Base-by-base conservation (phyloP, 2,113 vertebrate genomes). In the Siphamia tubifer region DNA sequence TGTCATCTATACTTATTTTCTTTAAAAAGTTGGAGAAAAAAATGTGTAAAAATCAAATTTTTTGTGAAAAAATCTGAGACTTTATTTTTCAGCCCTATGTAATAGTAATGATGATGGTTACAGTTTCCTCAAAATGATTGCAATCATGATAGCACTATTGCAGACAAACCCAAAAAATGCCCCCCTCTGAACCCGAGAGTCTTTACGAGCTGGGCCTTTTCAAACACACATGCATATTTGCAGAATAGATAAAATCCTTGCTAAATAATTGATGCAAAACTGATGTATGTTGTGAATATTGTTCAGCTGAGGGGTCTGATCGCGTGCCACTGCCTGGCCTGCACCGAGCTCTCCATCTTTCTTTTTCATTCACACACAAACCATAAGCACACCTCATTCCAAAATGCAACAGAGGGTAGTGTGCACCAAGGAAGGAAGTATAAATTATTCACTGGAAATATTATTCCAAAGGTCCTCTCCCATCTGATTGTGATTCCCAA, bases 201-300 rank as follows among this genome's bases (percentile, higher is more conserved):
- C 27, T 3, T 47, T 62, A 74, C 57, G 64, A 34, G 64, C 58
- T 25, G 21, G 34, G 47, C 42, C 44, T 63, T 83, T 75, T 80
- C 71, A 78, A 81, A 84, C 60, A 78, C 64, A 47, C 35, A 43
- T 61, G 78, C 83, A 82, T 63, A 69, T 86, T 84, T 84, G 74
- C 83, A 78, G 79, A 84, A 71, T 79, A 90, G 78, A 87, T 87
- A 85, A 89, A 83, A 77, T 45, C 52, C 61, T 61, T 81, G 54
- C 36, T 90, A 54, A 87, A 92, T 92, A 90, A 91, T 90, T 65
- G 55, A 92, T 90, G 76, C 38, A 66, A 77, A 85, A 86, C 83
- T 80, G 87, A 87, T 80, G 84, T 85, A 91, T 89, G 86, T 88
- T 86, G 71, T 82, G 77, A 90, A 91, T 88, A 90, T 83, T 90